Percentiles rank a stretch among this genome's conserved stretches.
These are phyloP conservation scores for Caradrina clavipalpis DNA, from an alignment of 2,888 invertebrate species.

Conservation along the genomic window DNA sequence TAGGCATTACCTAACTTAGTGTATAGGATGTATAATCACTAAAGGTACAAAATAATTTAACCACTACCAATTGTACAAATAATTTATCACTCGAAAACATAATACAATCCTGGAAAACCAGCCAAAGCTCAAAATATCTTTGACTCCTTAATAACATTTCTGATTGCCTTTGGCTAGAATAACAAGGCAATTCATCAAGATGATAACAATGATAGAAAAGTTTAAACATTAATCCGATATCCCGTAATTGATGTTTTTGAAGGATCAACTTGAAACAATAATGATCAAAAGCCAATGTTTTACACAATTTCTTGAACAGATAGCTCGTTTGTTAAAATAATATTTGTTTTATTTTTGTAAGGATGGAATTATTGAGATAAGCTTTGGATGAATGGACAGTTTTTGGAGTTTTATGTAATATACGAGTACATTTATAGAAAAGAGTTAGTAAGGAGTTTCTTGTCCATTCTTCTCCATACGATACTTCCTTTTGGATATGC, in stretches of 20 bases:
- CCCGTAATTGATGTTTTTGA: conserved; percentile 58
- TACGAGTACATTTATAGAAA: too few species aligned
- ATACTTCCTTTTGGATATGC: too few species aligned
- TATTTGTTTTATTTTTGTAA: conserved; percentile 16
- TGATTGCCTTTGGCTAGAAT: conserved; percentile 37
- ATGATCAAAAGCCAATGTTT: conserved; percentile 53
- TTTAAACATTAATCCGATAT: conserved; percentile 59
- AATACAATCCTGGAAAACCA: conserved; percentile 29
- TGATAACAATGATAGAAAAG: conserved; percentile 55
- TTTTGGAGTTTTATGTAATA: neutral
- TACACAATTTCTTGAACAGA: conserved; percentile 41
- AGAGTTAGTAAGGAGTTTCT: too few species aligned
- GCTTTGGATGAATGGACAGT: neutral
- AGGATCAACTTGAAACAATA: conserved; percentile 51
- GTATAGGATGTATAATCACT: neutral
- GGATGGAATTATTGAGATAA: conserved; percentile 6
- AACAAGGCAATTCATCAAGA: conserved; percentile 56
- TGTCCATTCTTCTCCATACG: too few species aligned
- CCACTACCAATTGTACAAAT: neutral
- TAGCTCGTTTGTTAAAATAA: conserved; percentile 32
- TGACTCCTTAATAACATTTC: conserved; percentile 24
- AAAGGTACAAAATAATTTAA: neutral
- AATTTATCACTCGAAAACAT: conserved; percentile 4
- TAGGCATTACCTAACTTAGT: too few species aligned
- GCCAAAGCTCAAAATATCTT: conserved; percentile 37